phyloP scores from a whole-genome alignment of 2,888 invertebrate species.

The Papilio protenor region DNA sequence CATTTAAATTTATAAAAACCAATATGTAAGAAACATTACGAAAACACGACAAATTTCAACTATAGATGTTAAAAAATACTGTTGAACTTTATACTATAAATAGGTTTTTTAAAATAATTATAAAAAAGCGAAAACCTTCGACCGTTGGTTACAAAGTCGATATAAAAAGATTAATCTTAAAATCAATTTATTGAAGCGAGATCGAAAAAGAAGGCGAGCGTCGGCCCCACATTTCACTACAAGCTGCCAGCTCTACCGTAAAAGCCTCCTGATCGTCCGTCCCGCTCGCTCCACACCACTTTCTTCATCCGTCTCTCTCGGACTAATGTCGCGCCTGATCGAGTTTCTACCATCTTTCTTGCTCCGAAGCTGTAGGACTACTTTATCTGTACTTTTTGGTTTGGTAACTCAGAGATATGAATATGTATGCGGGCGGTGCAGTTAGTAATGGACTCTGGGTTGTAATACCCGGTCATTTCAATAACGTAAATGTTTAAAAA shows the following conservation, averaged over 20 bases:
- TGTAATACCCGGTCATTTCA: constrained; percentile 73
- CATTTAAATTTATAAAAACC: too few species aligned
- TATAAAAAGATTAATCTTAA: constrained; percentile 78
- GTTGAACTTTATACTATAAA: background rate
- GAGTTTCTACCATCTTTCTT: constrained; percentile 83
- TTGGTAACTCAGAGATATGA: constrained; percentile 77
- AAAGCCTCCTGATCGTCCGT: constrained; percentile 80
- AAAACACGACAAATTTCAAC: background rate
- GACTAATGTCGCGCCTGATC: constrained; percentile 73
- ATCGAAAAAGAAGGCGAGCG: constrained; percentile 77
- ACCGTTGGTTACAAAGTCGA: constrained; percentile 69
- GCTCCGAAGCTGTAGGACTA: constrained; percentile 79
- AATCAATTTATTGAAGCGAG: constrained; percentile 83
- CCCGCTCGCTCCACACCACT: constrained; percentile 61
- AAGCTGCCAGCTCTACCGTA: constrained; percentile 82
- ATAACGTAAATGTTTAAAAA: constrained; percentile 70
- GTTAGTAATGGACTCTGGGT: constrained; percentile 73
- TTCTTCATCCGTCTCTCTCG: constrained; percentile 59
- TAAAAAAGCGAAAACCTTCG: constrained; percentile 49
- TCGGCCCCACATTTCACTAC: constrained; percentile 80
- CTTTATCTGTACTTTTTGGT: constrained; percentile 79
- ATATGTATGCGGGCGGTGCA: constrained; percentile 78
- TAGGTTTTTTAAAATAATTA: constrained; percentile 47
- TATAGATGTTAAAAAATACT: background rate
- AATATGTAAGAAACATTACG: background rate